phyloP scores from a whole-genome alignment of 2,797 vertebrate genomes.

The Clamator glandarius region DNA sequence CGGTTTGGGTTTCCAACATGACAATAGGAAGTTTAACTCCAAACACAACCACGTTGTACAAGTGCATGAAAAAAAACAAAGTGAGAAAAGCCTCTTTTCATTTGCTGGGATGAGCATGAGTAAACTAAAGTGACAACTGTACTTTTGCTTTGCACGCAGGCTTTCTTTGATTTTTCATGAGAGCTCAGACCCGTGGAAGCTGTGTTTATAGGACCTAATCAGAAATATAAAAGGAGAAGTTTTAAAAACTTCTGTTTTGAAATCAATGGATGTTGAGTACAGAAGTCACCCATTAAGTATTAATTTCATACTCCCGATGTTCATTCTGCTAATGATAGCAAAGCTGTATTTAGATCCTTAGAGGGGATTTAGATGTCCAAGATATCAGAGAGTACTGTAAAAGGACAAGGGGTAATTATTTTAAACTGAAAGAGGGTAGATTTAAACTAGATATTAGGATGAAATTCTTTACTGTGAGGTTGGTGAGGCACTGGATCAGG shows the following conservation, averaged over 20 bases:
- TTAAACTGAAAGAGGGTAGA: not conserved
- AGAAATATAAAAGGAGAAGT: not conserved
- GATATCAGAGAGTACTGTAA: not conserved
- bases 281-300: not conserved
- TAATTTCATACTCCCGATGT: not conserved
- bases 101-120: conserved; percentile 30
- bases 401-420: not conserved
- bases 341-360: not conserved
- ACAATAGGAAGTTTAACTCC: conserved; percentile 47
- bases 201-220: not conserved
- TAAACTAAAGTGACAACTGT: conserved; percentile 50
- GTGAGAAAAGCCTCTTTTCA: conserved; percentile 43
- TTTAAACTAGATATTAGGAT: not conserved
- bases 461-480: not conserved
- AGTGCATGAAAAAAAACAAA: not conserved
- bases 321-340: not conserved
- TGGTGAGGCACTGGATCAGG: not conserved
- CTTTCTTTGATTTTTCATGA: conserved; percentile 18
- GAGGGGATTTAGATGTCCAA: not conserved
- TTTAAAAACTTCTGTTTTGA: not conserved
- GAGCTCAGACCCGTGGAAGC: conserved; percentile 5
- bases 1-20: conserved; percentile 17
- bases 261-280: not conserved
- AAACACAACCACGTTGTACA: not conserved
- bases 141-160: not conserved